A percentile compares a stretch with the other conserved stretches of the same genome.
phyloP scores from a whole-genome alignment of 2,797 vertebrate genomes.

The Hephaestus fuliginosus region DNA sequence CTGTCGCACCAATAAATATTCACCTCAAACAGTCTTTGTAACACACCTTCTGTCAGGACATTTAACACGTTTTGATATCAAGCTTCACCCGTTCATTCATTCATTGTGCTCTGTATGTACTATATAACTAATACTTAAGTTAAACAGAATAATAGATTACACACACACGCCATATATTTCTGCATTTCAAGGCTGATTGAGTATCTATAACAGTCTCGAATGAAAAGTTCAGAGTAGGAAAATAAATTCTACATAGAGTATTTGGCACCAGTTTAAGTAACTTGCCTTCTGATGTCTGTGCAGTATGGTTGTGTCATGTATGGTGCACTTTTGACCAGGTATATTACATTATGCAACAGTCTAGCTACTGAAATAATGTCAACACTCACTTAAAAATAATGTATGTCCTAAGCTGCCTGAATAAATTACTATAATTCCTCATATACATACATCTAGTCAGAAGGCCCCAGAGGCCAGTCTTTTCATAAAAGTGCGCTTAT shows the following conservation, averaged over 20 bases:
- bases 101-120: constrained; percentile 9
- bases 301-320: constrained; percentile 7
- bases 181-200: constrained; percentile 34
- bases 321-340: constrained; percentile 17
- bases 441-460: constrained; percentile 59
- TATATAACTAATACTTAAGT: constrained; percentile 24
- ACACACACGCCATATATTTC: constrained; percentile 13
- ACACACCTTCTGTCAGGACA: neutral
- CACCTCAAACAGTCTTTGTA: neutral
- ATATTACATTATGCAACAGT: constrained; percentile 2
- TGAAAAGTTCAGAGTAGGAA: constrained; percentile 51
- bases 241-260: constrained; percentile 51
- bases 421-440: constrained; percentile 63
- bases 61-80: constrained; percentile 7
- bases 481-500: constrained; percentile 65
- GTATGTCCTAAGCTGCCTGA: constrained; percentile 71
- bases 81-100: constrained; percentile 8
- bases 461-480: constrained; percentile 24
- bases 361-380: constrained; percentile 32
- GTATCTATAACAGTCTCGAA: constrained; percentile 29
- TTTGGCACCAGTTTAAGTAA: constrained; percentile 58
- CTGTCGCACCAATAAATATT: constrained; percentile 36
- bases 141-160: constrained; percentile 14
- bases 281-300: constrained; percentile 25
- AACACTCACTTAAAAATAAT: constrained; percentile 42